Conservation (phyloP, 2,888 invertebrate genomes). For the Stomorhina lunata region DNA sequence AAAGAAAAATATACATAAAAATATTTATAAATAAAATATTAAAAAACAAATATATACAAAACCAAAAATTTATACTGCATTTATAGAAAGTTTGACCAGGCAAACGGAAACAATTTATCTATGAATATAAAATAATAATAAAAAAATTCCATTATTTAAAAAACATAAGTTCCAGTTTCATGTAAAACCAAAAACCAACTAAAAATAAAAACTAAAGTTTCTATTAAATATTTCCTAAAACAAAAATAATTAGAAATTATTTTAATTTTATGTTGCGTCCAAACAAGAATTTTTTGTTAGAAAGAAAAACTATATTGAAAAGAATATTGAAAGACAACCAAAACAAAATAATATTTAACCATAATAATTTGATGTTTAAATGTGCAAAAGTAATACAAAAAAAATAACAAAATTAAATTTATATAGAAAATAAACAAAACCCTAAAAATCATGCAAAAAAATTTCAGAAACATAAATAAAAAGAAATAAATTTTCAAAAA, state of each 20-base stretch:
- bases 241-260: conserved; percentile 44
- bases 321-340: neutral
- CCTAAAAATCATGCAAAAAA: conserved; percentile 3
- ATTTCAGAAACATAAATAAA: neutral
- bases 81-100: conserved; percentile 59
- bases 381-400: conserved; percentile 53
- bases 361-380: conserved; percentile 62
- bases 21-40: conserved; percentile 45
- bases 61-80: conserved; percentile 50
- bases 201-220: conserved; percentile 59
- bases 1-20: conserved; percentile 35
- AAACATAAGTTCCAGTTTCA: conserved; percentile 21
- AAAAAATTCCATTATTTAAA: conserved; percentile 18
- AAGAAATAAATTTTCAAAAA: conserved; percentile 20
- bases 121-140: conserved; percentile 22
- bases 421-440: conserved; percentile 37
- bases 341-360: conserved; percentile 24
- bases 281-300: conserved; percentile 49
- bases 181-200: neutral
- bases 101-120: conserved; percentile 35
- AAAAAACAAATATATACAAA: neutral
- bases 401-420: conserved; percentile 34
- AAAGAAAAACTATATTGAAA: conserved; percentile 11
- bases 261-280: conserved; percentile 61
- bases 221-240: conserved; percentile 59